Percentiles rank a stretch among this genome's conserved stretches.
Evolutionary conservation across 2,888 invertebrate species (phyloP).

Genomic region (Exocentrus adspersus): DNA sequence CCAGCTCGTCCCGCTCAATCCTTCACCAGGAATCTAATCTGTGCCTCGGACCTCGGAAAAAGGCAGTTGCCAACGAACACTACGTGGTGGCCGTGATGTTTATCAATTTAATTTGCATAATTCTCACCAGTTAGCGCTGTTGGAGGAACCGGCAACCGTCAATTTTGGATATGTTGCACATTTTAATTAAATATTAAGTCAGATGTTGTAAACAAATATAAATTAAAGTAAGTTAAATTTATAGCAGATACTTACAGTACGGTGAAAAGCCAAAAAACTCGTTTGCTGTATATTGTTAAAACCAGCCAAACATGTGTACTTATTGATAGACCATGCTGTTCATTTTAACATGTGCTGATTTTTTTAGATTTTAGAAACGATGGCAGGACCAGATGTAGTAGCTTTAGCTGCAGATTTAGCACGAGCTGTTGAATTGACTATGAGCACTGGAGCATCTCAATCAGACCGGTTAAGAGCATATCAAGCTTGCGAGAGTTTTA

Average conservation of each 20-base stretch:
- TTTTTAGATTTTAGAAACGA: conserved; percentile 38
- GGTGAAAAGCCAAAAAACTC: background rate
- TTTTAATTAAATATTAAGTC: conserved; percentile 42
- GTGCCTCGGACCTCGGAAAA: no score
- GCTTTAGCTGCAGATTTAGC: conserved; percentile 82
- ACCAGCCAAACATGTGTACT: conserved; percentile 29
- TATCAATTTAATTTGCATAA: conserved; percentile 5
- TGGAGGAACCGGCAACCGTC: conserved; percentile 54
- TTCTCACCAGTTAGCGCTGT: conserved; percentile 34
- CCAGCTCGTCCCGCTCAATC: no score
- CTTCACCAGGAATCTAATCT: no score
- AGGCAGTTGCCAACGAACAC: no score
- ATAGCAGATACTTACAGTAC: background rate
- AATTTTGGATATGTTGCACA: conserved; percentile 47
- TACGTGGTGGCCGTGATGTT: no score
- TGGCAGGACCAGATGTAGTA: conserved; percentile 71
- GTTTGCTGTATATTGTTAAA: conserved; percentile 9
- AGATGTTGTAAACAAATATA: conserved; percentile 39
- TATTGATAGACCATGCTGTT: conserved; percentile 40
- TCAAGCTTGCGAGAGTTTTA: conserved; percentile 85
- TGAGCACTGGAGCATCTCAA: conserved; percentile 81
- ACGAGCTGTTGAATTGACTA: conserved; percentile 82
- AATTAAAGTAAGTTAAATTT: conserved; percentile 21
- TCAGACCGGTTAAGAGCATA: conserved; percentile 83
- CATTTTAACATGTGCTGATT: conserved; percentile 34